Evolutionary conservation across 2,797 vertebrate genomes (phyloP).

Genomic region (Centropyge bicolor): DNA sequence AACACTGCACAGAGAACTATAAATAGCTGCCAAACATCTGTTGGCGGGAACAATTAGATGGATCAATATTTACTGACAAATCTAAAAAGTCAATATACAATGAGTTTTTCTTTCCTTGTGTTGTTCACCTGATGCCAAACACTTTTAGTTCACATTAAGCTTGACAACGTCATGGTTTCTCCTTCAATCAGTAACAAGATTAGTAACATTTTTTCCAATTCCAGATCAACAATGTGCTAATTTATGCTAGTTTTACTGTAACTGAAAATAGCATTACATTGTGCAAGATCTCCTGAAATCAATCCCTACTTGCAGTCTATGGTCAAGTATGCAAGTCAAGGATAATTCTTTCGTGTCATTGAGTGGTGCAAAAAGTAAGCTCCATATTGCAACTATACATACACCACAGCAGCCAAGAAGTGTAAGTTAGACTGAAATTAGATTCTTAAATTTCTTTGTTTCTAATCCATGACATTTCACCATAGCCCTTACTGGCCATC

Average conservation of each 20-base stretch:
- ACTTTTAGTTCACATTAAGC: not conserved
- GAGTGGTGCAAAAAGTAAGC: not conserved
- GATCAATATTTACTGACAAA: slow-evolving; percentile 3
- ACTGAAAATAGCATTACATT: not conserved
- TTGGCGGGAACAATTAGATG: not conserved
- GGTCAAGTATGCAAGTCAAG: not conserved
- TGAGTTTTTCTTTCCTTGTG: not conserved
- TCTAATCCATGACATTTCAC: not conserved
- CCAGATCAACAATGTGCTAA: not conserved
- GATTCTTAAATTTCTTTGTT: not conserved
- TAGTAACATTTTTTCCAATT: not conserved
- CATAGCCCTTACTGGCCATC: not conserved
- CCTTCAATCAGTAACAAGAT: not conserved
- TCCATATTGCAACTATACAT: not conserved
- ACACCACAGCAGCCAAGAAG: too few species aligned
- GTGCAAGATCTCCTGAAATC: not conserved
- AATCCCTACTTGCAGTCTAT: not conserved
- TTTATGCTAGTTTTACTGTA: not conserved
- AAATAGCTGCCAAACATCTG: slow-evolving; percentile 11
- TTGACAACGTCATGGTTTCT: slow-evolving; percentile 5
- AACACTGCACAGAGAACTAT: not conserved
- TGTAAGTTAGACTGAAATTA: not conserved
- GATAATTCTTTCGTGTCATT: not conserved
- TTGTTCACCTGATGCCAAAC: not conserved
- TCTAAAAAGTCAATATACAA: slow-evolving; percentile 3